Conservation (phyloP, 1,140 invertebrate species). For the Kradibia gibbosae region DNA sequence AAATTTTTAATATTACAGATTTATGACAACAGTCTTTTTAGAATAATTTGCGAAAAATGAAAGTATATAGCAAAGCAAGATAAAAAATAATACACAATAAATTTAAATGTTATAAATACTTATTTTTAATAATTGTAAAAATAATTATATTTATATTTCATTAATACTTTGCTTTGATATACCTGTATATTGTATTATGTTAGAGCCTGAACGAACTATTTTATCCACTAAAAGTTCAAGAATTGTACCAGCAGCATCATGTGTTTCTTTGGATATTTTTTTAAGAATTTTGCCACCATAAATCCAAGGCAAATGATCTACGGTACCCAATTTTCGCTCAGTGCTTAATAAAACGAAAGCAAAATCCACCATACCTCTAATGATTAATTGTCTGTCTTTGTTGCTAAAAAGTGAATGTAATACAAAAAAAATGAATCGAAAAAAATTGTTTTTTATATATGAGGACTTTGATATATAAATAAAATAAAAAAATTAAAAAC, state of each 20-base stretch:
- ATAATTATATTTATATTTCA: neutral
- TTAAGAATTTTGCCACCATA: slow-evolving; percentile 72
- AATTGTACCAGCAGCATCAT: slow-evolving; percentile 67
- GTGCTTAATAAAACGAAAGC: slow-evolving; percentile 72
- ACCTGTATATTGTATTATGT: slow-evolving; percentile 73
- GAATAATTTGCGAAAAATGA: too few species aligned
- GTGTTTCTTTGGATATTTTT: slow-evolving; percentile 71
- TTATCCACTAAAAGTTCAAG: slow-evolving; percentile 70
- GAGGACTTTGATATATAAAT: neutral
- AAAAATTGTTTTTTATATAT: neutral
- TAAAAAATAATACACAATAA: too few species aligned
- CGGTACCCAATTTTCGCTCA: slow-evolving; percentile 60
- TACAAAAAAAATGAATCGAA: neutral
- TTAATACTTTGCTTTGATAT: slow-evolving; percentile 20
- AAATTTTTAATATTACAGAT: too few species aligned
- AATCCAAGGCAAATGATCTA: slow-evolving; percentile 61
- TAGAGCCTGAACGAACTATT: slow-evolving; percentile 66
- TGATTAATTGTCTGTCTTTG: slow-evolving; percentile 72
- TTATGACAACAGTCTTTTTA: too few species aligned
- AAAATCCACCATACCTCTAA: slow-evolving; percentile 74
- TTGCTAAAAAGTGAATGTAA: slow-evolving; percentile 61
- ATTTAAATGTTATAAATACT: too few species aligned
- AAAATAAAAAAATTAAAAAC: neutral
- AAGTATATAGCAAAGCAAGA: too few species aligned
- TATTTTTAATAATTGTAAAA: too few species aligned